These are phyloP conservation scores for Lasioglossum lativentre DNA, from an alignment of 2,888 invertebrate species.

Conservation along the genomic window DNA sequence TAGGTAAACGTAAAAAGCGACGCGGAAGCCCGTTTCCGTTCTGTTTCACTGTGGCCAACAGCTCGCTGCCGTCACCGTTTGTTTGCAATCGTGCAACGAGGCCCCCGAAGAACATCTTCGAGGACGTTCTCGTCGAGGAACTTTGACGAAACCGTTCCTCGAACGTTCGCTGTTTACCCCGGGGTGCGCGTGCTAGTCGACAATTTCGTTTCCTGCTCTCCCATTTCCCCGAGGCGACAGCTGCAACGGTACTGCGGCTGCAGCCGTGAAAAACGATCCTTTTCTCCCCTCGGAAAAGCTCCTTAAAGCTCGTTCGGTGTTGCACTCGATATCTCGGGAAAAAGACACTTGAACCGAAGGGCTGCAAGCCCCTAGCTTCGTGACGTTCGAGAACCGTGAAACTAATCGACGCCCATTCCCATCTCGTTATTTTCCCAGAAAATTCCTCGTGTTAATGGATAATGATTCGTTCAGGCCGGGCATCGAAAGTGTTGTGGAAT, in stretches of 20 bases:
- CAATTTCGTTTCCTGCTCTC: conserved; percentile 37
- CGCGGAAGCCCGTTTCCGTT: background rate
- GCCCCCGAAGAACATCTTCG: conserved; percentile 43
- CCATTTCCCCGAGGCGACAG: background rate
- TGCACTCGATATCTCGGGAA: conserved; percentile 16
- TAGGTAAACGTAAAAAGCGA: background rate
- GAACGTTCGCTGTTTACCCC: conserved; percentile 52
- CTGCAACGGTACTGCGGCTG: conserved; percentile 39
- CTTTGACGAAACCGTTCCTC: conserved; percentile 61
- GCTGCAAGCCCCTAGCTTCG: background rate
- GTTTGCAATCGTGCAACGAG: background rate
- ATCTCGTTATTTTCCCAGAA: background rate
- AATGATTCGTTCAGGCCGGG: background rate
- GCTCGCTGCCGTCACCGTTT: conserved; percentile 27
- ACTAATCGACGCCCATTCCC: background rate
- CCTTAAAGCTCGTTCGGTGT: conserved; percentile 10
- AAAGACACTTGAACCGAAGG: background rate
- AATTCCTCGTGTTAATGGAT: background rate
- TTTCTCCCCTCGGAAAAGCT: conserved; percentile 6
- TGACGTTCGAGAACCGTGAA: background rate
- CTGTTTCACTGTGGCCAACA: conserved; percentile 18
- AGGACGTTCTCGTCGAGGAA: conserved; percentile 55
- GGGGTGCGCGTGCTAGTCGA: conserved; percentile 18
- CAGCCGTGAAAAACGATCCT: conserved; percentile 23
- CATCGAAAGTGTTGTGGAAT: background rate